phyloP scores from a whole-genome alignment of 2,888 invertebrate species.

The Sipha maydis region DNA sequence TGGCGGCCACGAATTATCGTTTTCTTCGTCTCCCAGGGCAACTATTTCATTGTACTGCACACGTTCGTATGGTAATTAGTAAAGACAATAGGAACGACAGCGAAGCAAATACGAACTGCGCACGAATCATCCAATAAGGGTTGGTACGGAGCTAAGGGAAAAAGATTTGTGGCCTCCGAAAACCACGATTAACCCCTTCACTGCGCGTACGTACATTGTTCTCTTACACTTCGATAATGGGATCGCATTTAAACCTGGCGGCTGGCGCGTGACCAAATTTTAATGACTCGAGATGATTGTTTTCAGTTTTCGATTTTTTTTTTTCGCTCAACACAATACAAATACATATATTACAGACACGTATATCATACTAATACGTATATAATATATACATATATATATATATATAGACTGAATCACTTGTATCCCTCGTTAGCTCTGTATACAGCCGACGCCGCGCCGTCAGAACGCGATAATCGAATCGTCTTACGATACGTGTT shows the following conservation, averaged over 20 bases:
- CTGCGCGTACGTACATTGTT: constrained; percentile 10
- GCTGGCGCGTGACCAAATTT: constrained; percentile 28
- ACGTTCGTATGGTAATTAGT: constrained; percentile 25
- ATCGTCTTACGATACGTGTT: not conserved
- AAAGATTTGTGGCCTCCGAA: not conserved
- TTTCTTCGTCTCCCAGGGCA: not conserved
- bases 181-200: constrained; percentile 11
- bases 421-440: not conserved
- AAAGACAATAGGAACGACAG: not conserved
- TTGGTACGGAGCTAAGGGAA: not conserved
- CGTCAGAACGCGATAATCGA: not conserved
- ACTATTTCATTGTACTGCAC: not conserved
- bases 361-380: too few relatives aligned
- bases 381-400: too few relatives aligned
- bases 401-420: not conserved
- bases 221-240: constrained; percentile 12
- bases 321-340: not conserved
- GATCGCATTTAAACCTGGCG: not conserved
- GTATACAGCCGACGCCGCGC: not conserved
- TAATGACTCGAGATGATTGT: not conserved
- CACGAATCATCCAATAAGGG: not conserved
- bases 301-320: not conserved
- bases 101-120: not conserved
- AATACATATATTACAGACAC: not conserved
- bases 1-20: not conserved